Evolutionary conservation across 2,888 invertebrate genomes (phyloP).

Genomic region (Cheilosia grossa): DNA sequence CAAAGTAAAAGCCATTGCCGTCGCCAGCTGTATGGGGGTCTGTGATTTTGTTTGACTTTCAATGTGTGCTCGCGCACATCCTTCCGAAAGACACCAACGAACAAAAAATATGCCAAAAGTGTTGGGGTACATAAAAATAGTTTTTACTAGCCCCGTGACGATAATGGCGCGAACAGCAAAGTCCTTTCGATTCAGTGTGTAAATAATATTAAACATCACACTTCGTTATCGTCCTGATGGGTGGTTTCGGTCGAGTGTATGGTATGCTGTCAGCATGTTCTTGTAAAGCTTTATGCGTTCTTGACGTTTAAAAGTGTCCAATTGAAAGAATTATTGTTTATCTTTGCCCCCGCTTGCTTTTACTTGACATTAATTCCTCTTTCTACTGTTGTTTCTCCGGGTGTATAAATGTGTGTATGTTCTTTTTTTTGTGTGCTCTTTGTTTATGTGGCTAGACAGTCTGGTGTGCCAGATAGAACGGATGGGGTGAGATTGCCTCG

Average conservation of each 20-base stretch:
- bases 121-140: conserved; percentile 15
- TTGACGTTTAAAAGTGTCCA: conserved; percentile 61
- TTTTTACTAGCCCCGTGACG: conserved; percentile 28
- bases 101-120: conserved; percentile 26
- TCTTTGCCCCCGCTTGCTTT: conserved; percentile 49
- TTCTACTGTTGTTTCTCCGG: no score
- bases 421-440: background rate
- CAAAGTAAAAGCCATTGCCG: background rate
- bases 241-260: background rate
- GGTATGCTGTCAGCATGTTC: conserved; percentile 11
- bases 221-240: conserved; percentile 35
- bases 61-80: conserved; percentile 8
- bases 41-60: conserved; percentile 40
- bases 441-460: conserved; percentile 69
- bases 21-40: background rate
- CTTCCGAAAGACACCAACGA: background rate
- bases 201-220: conserved; percentile 60
- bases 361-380: conserved; percentile 49
- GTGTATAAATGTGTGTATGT: background rate
- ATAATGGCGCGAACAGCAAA: conserved; percentile 44
- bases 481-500: conserved; percentile 10
- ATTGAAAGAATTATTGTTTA: conserved; percentile 72
- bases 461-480: conserved; percentile 45
- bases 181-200: conserved; percentile 63
- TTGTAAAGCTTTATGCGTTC: conserved; percentile 53